phyloP scores from a whole-genome alignment of 1,140 invertebrate genomes.

The Nixonia krombeini region DNA sequence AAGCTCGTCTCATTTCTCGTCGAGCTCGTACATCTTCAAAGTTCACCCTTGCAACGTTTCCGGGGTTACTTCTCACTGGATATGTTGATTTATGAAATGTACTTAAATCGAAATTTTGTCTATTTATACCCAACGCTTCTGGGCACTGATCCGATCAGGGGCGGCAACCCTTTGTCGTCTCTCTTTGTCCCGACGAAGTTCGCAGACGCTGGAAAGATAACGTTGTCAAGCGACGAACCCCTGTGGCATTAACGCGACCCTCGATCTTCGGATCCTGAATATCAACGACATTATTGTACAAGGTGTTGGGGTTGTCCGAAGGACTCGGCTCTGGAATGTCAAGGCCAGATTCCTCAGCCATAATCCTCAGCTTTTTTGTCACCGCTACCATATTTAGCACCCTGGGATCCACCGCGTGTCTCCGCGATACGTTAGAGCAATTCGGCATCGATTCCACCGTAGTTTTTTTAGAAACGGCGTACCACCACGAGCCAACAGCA shows the following conservation, averaged over 20 bases:
- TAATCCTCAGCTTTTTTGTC: too few species aligned
- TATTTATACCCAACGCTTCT: slow-evolving; percentile 8
- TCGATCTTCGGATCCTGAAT: slow-evolving; percentile 57
- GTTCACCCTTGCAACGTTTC: too few species aligned
- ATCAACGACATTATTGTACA: slow-evolving; percentile 47
- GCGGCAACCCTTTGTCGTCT: too few species aligned
- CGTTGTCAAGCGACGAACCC: slow-evolving; percentile 28
- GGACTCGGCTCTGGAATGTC: too few species aligned
- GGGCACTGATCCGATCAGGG: too few species aligned
- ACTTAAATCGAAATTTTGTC: neutral
- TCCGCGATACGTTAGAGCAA: slow-evolving; percentile 14
- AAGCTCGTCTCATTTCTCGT: too few species aligned
- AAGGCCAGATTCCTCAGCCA: slow-evolving; percentile 1
- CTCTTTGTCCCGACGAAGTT: too few species aligned
- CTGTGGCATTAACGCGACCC: slow-evolving; percentile 55
- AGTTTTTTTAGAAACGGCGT: slow-evolving; percentile 4
- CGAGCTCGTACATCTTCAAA: too few species aligned
- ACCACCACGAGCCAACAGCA: slow-evolving; percentile 4
- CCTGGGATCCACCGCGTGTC: slow-evolving; percentile 28
- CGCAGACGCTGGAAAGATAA: slow-evolving; percentile 34
- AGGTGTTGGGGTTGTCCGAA: neutral
- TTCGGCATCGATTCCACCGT: slow-evolving; percentile 37
- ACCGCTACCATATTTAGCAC: slow-evolving; percentile 46
- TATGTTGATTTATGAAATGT: too few species aligned
- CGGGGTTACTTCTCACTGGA: too few species aligned